These are phyloP conservation scores for Hemiscyllium ocellatum DNA, from an alignment of 2,113 vertebrate species.

Conservation along the genomic window DNA sequence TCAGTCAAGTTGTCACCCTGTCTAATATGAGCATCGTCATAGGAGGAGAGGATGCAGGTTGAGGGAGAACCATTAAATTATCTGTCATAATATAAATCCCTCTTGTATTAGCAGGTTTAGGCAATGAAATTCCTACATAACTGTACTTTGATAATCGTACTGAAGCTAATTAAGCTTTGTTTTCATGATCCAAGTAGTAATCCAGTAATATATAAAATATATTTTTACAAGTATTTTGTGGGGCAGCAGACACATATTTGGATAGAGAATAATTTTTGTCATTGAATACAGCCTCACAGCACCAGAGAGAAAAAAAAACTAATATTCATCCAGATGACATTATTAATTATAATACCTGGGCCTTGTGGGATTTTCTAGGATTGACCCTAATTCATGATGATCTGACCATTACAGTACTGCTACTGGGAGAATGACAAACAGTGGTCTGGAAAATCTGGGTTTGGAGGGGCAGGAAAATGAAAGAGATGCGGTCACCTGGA, in stretches of 20 bases:
- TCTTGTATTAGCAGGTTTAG: background rate
- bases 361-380: background rate
- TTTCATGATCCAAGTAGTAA: background rate
- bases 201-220: background rate
- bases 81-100: background rate
- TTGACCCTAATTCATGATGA: background rate
- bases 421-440: background rate
- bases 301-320: background rate
- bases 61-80: background rate
- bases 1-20: background rate
- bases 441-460: background rate
- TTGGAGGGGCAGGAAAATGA: background rate
- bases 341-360: background rate
- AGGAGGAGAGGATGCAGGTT: background rate
- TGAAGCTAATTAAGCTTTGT: background rate
- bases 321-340: slow-evolving; percentile 7
- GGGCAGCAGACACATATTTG: background rate
- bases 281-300: background rate
- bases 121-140: background rate
- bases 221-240: background rate
- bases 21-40: background rate
- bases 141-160: background rate
- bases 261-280: background rate
- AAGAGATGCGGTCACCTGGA: background rate
- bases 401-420: background rate